Conservation (phyloP, 2,113 vertebrate genomes). For the Andinoacara biseriatus region DNA sequence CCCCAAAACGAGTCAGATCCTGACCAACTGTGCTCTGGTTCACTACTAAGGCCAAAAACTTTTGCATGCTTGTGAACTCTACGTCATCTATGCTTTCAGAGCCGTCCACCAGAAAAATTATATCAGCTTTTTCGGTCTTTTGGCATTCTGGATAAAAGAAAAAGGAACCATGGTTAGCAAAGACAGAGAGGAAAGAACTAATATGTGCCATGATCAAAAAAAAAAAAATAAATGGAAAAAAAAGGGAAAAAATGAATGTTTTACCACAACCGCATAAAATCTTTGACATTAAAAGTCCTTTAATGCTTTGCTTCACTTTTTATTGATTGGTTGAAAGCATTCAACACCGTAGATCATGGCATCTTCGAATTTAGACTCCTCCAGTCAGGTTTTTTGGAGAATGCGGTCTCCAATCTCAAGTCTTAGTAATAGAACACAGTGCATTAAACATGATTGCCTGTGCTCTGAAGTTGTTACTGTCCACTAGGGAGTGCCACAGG, state of each 20-base stretch:
- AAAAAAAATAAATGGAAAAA: constrained; percentile 40
- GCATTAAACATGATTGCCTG: too few species aligned
- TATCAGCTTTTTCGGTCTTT: constrained; percentile 73
- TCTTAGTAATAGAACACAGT: too few species aligned
- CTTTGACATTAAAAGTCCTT: constrained; percentile 48
- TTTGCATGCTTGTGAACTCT: constrained; percentile 70
- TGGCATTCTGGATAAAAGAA: constrained; percentile 68
- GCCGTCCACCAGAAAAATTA: constrained; percentile 81
- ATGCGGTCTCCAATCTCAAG: too few species aligned
- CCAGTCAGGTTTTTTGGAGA: too few species aligned
- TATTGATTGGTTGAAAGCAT: too few species aligned
- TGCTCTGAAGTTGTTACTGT: too few species aligned
- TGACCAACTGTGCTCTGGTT: constrained; percentile 70
- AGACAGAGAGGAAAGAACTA: constrained; percentile 16
- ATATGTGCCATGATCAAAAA: constrained; percentile 52
- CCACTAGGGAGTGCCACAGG: too few species aligned
- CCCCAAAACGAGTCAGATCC: constrained; percentile 71
- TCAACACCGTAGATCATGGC: too few species aligned
- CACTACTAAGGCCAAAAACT: constrained; percentile 75
- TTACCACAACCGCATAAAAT: too few species aligned
- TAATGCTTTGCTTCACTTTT: constrained; percentile 19
- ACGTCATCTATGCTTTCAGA: constrained; percentile 31
- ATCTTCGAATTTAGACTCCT: too few species aligned
- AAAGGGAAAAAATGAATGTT: constrained; percentile 43
- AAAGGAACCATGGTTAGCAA: not conserved